Base-by-base conservation (phyloP, 2,888 invertebrate species). In the Hartigia nigra region DNA sequence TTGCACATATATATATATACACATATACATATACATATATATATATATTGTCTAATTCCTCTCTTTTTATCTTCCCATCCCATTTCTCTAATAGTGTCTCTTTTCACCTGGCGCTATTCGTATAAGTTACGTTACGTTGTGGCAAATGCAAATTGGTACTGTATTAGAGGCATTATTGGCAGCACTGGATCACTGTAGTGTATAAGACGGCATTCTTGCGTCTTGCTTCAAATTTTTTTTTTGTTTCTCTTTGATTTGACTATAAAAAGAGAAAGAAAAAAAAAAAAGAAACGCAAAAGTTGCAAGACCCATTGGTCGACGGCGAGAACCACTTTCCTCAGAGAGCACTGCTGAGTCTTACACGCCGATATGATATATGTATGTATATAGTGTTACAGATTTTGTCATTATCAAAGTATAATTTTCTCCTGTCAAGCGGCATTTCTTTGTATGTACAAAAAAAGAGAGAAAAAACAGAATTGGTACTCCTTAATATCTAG, bases 91-190 rank as follows among this genome's bases (percentile, higher is more conserved):
- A 78, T 32, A 14, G 32, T 12, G 5, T 72, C 31, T 32, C 31
- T 23, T 31, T 72, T 12, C 72, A 72, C 72, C 23, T 23, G 55
- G 55, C 55, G 55, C 55, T 34, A 31, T 70, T 32, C 72, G 72
- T 70, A 70, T 9, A 70, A n/a, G n/a, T 69, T 69, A 3, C 14
- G 14, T 72, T 72, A 32, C 31, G 12, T 34, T 85, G 82, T 81
- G 84, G 82, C 83, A 87, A 86, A 88, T 87, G 88, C 87, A 85
- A 86, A 86, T 87, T 87, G 88, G 85, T 82, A 84, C 70, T 76
- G n/a, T 78, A 55, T 88, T 87, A 87, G 90, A 91, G 91, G 91
- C 91, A 91, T 91, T 89, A 90, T 91, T 91, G 91, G 91, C 91
- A 91, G 91, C 90, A 88, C 88, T 89, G 88, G 88, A 88, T 90